Evolutionary conservation across 2,888 invertebrate species (phyloP), one percentile per base, ranked within the genome.

Genomic region (Taenaris catops): DNA sequence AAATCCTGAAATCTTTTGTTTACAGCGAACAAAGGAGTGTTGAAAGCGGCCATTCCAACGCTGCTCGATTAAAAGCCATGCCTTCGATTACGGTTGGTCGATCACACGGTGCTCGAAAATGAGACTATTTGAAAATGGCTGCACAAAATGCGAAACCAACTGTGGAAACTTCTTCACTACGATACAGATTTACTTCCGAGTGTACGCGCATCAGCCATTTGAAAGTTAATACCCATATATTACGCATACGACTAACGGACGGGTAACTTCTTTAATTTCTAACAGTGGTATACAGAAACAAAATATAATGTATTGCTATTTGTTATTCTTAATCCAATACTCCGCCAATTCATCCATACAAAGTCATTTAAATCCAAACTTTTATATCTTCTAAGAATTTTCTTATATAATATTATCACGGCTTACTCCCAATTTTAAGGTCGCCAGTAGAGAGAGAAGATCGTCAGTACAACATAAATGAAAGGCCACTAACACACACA

Each of bases 51-150:
- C 36, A 37, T 37, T 41, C 31, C 25, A 38, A 37, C 32, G 34
- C 33, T 41, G 40, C 44, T 38, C 41, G 44, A 44, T 41, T 44
- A 44, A 41, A 44, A 44, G 37, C 37, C 34, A 34, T 32, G 37
- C 32, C 44, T 41, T 41, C 41, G 40, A 44, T 40, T 43, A 38
- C 34, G 41, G 41, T 44, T 34, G 44, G 44, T 41, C 44, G 44
- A 38, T 41, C 44, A 44, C 40, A 44, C 32, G 14, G 32, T 11
- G 24, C 25, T 38, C 38, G 20, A 42, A 38, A 41, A 26, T 31
- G 27, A 34, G 31, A 28, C 34, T 34, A 31, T 44, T 44, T 34
- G 34, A 41, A 18, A 31, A 29, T 31, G 31, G 29, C 34, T 32
- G 19, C 37, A 34, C 23, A 36, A 34, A 44, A 37, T 27, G 25